Conservation (phyloP, 2,888 invertebrate species). For the Erpobdella octoculata region DNA sequence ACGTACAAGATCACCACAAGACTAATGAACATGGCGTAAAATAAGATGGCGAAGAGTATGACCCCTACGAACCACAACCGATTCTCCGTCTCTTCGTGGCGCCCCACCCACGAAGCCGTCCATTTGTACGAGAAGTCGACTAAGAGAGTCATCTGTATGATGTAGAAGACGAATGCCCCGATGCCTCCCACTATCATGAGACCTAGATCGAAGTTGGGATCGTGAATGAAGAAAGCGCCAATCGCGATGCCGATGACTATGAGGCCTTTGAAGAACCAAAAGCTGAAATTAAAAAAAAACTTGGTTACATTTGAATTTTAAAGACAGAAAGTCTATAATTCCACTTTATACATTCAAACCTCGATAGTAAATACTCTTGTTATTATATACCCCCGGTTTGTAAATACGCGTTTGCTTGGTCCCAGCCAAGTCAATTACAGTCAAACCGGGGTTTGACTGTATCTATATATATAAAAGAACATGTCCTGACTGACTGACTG, state of each 20-base stretch:
- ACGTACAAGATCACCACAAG: constrained; percentile 77
- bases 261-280: constrained; percentile 91
- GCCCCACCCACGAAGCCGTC: constrained; percentile 91
- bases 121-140: constrained; percentile 95
- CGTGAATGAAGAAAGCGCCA: constrained; percentile 87
- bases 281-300: constrained; percentile 60
- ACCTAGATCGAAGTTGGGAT: constrained; percentile 20
- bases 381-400: no score
- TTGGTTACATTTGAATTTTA: no score
- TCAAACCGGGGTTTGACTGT: no score
- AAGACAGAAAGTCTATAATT: no score
- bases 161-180: constrained; percentile 87
- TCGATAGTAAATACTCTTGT: no score
- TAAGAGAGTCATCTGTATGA: constrained; percentile 89
- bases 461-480: no score
- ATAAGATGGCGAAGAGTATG: constrained; percentile 65
- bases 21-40: constrained; percentile 71
- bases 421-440: no score
- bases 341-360: no score
- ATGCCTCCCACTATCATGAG: constrained; percentile 59
- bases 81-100: constrained; percentile 78
- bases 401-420: no score
- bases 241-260: constrained; percentile 79
- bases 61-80: constrained; percentile 66
- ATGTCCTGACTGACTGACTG: no score